Evolutionary conservation across 2,113 vertebrate genomes (phyloP).

Genomic region (Bettongia penicillata): DNA sequence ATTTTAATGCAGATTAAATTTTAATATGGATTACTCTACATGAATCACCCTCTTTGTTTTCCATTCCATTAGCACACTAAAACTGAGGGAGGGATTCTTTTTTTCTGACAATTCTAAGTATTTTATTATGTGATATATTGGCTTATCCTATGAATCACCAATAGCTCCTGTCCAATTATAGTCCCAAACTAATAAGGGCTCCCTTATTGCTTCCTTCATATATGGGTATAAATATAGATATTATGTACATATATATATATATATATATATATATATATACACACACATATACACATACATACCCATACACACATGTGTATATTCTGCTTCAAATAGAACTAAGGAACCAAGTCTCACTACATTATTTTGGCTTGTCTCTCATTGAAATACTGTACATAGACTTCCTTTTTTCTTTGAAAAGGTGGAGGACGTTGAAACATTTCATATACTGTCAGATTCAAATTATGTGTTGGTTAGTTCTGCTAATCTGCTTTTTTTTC

Average conservation of each 20-base stretch:
- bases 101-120: slow-evolving; percentile 70
- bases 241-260: too few species aligned
- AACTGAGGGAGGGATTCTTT: slow-evolving; percentile 70
- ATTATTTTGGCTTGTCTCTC: neutral
- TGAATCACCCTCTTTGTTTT: slow-evolving; percentile 69
- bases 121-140: slow-evolving; percentile 63
- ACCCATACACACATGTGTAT: too few species aligned
- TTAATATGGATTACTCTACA: slow-evolving; percentile 74
- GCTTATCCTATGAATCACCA: slow-evolving; percentile 26
- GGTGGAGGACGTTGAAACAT: neutral
- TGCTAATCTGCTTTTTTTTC: neutral
- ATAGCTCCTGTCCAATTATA: slow-evolving; percentile 30
- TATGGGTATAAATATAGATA: neutral
- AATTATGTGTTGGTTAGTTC: neutral
- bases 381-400: neutral
- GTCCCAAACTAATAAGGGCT: slow-evolving; percentile 44
- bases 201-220: slow-evolving; percentile 32
- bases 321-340: neutral
- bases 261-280: too few species aligned
- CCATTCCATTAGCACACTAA: slow-evolving; percentile 74
- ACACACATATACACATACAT: too few species aligned
- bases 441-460: neutral
- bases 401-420: neutral
- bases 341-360: neutral
- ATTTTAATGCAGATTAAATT: slow-evolving; percentile 81